Conservation (phyloP, 2,797 vertebrate genomes). For the Channallabes apus region DNA sequence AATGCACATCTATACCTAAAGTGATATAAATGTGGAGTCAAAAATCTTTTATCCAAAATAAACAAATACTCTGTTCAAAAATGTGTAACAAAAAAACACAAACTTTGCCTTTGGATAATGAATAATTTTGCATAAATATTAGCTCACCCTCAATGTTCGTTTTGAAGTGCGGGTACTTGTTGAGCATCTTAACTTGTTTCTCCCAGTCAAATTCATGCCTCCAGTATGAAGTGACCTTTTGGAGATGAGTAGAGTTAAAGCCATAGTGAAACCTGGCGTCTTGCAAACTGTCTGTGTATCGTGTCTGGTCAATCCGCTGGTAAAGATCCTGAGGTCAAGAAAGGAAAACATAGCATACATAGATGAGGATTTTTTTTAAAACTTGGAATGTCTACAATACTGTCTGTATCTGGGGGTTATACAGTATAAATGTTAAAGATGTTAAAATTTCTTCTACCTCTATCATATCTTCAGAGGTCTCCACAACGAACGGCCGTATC, state of each 20-base stretch:
- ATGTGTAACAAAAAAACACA: no score
- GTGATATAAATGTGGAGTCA: no score
- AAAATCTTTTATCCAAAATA: no score
- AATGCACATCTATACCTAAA: constrained; percentile 84
- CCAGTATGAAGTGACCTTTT: constrained; percentile 84
- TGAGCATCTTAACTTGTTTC: constrained; percentile 81
- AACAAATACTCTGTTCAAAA: no score
- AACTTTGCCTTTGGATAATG: neutral
- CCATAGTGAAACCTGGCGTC: constrained; percentile 82
- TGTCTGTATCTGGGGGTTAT: neutral
- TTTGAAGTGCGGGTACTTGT: constrained; percentile 85
- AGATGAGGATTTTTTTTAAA: no score
- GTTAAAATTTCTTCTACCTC: constrained; percentile 67
- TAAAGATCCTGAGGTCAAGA: constrained; percentile 76
- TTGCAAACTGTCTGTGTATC: constrained; percentile 78
- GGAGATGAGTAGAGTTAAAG: constrained; percentile 80
- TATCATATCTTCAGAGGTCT: constrained; percentile 78
- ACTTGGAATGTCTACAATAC: neutral
- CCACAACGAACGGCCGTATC: constrained; percentile 76
- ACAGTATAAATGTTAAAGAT: neutral
- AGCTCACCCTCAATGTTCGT: constrained; percentile 84
- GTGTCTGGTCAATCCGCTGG: constrained; percentile 76
- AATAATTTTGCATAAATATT: neutral
- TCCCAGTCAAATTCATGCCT: constrained; percentile 84
- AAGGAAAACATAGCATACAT: neutral